Evolutionary conservation across 2,888 invertebrate genomes (phyloP).

Genomic region (Microplitis manilae): DNA sequence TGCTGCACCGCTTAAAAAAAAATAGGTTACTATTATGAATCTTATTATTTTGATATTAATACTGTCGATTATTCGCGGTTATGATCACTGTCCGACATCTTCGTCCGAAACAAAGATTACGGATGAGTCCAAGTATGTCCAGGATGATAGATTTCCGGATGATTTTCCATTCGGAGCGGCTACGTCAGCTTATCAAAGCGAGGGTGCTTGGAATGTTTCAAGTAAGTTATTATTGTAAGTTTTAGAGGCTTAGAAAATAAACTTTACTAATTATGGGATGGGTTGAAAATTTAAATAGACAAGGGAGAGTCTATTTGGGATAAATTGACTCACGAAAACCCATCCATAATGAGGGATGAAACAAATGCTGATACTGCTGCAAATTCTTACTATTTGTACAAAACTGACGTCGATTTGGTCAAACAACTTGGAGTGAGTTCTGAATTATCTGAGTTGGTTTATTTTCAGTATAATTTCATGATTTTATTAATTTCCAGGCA

Average conservation of each 20-base stretch:
- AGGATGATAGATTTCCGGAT: conserved; percentile 70
- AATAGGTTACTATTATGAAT: no score
- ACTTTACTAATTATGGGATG: neutral
- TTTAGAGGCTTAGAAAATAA: neutral
- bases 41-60: no score
- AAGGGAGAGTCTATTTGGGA: conserved; percentile 82
- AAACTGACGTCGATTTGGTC: conserved; percentile 67
- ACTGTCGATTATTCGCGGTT: no score
- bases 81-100: no score
- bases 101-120: no score
- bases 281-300: conserved; percentile 66
- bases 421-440: conserved; percentile 49
- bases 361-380: conserved; percentile 79
- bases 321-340: conserved; percentile 74
- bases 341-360: conserved; percentile 74
- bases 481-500: neutral
- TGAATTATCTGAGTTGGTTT: neutral
- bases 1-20: no score
- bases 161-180: conserved; percentile 77
- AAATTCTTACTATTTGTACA: conserved; percentile 80
- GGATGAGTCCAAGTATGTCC: no score
- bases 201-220: conserved; percentile 75
- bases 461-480: neutral
- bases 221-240: conserved; percentile 54
- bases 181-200: conserved; percentile 77